Percentiles rank a stretch among this genome's conserved stretches.
These are phyloP conservation scores for Megalurothrips usitatus DNA, from an alignment of 2,888 invertebrate species.

Conservation along the genomic window DNA sequence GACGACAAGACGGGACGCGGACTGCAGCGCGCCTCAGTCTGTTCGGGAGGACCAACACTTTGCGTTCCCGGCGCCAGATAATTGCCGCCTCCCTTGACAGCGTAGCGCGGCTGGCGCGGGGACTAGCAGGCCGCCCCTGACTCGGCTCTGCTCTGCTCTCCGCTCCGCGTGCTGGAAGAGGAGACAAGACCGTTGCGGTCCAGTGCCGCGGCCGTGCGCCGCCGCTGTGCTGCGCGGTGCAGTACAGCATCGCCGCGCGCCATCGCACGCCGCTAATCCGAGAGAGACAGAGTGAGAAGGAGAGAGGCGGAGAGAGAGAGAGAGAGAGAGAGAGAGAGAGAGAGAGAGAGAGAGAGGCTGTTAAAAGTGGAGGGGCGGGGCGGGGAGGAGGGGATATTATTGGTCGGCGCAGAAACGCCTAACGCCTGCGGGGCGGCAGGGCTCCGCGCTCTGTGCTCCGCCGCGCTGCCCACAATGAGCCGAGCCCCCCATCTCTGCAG, in stretches of 20 bases:
- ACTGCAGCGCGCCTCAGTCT: no score
- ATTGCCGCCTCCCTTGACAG: no score
- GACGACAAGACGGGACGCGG: no score
- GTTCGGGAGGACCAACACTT: no score
- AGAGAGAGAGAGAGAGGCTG: neutral
- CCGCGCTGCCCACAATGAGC: no score
- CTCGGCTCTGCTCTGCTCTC: no score
- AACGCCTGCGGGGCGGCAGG: no score
- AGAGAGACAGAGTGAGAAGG: neutral
- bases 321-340: neutral
- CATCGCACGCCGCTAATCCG: neutral
- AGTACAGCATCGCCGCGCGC: neutral
- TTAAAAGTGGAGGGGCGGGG: neutral
- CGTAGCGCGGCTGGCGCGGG: neutral
- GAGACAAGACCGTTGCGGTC: conserved; percentile 11
- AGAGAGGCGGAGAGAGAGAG: neutral
- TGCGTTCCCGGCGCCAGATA: no score
- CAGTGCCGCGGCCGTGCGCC: neutral
- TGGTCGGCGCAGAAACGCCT: no score
- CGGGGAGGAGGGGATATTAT: neutral
- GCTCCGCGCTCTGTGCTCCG: no score
- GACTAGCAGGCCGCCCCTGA: neutral
- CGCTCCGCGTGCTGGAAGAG: no score
- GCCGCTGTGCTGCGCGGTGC: neutral
- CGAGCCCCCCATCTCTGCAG: no score